phyloP scores from a whole-genome alignment of 2,888 invertebrate species.

The Agonopterix alstromeriana region DNA sequence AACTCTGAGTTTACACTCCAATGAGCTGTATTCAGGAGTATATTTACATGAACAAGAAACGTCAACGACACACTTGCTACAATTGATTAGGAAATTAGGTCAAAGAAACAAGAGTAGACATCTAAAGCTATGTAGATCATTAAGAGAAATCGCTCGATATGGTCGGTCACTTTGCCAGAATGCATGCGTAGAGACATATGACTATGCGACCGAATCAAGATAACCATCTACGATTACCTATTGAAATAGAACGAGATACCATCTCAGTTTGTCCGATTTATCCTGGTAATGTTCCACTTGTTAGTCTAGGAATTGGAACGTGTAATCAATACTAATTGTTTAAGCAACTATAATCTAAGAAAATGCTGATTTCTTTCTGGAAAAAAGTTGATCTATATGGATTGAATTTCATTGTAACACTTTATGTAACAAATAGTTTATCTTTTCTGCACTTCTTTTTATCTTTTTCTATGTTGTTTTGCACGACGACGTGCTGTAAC shows the following conservation, averaged over 20 bases:
- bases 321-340: slow-evolving; percentile 20
- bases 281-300: slow-evolving; percentile 6
- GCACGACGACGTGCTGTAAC: too few species aligned
- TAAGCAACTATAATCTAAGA: neutral
- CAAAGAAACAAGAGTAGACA: slow-evolving; percentile 3
- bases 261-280: slow-evolving; percentile 1
- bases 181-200: slow-evolving; percentile 34
- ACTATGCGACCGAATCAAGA: slow-evolving; percentile 16
- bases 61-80: neutral
- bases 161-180: slow-evolving; percentile 47
- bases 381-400: neutral
- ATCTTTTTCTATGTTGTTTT: neutral
- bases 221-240: neutral
- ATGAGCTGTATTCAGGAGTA: too few species aligned
- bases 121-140: slow-evolving; percentile 24
- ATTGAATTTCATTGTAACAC: too few species aligned
- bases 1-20: too few species aligned
- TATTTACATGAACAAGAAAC: neutral
- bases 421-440: neutral
- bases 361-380: neutral
- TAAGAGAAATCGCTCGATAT: slow-evolving; percentile 45
- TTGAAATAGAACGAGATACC: neutral
- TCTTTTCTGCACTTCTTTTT: neutral
- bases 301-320: slow-evolving; percentile 20
- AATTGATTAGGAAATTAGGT: slow-evolving; percentile 15